Base-by-base conservation (phyloP, 2,888 invertebrate species). In the Amaurobius ferox region DNA sequence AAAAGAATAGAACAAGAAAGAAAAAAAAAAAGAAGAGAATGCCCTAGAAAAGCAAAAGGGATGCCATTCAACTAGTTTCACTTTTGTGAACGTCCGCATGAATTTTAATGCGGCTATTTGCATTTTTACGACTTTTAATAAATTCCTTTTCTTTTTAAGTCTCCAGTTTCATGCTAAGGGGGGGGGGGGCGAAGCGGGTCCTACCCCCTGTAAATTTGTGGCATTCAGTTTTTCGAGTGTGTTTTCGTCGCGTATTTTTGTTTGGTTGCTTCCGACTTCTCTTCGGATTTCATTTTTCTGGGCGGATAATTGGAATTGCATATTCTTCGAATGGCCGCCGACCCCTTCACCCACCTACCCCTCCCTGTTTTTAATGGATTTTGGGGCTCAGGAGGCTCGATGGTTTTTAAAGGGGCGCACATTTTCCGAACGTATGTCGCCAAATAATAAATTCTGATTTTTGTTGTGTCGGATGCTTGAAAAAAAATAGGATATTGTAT, bases 101-200 rank as follows among this genome's bases (percentile, higher is more conserved):
- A 81, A 81, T 81, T 81, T 81, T 81, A 81, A 81, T 81, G 68
- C 29, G 55, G 70, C 48, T 64, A 81, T 81, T 81, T 81, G 81
- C 81, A 81, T 81, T 74, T 81, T 81, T 81, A 81, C 81, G 61
- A 73, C 81, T 35, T 62, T 81, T 81, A 81, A 81, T 81, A 81
- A 81, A 74, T 81, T 81, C 74, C 72, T 44, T 44, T 44, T 44
- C n/a, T 55, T 55, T 55, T 23, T 23, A 3, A 55, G 16, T 6
- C 13, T 16, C 7, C 3, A 55, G 16, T 16, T 55, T 16, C 55
- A 55, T 55, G 7, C 5, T 6, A 55, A 55, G 23, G 9, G 44
- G 44, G 44, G 44, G 35, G 35, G 3, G 23, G 55, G 23, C 2
- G 23, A 23, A 55, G 3, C 1, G 19, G 2, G 23, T 23, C 23